Evolutionary conservation across 2,113 vertebrate species (phyloP).

Genomic region (Cottus gobio): DNA sequence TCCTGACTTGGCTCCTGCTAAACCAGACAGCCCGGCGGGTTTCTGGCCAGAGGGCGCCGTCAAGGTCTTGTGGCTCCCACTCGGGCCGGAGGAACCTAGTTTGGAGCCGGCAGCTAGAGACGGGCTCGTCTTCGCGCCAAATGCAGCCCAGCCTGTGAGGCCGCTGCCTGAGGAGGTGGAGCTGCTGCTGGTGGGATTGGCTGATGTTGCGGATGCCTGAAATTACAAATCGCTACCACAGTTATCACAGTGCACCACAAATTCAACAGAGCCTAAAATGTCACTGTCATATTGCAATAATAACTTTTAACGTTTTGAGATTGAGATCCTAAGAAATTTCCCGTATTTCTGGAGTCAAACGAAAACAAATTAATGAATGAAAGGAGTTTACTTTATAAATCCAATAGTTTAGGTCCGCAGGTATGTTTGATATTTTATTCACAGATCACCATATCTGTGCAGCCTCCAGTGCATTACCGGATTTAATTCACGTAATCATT

Average conservation of each 20-base stretch:
- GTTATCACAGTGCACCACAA: not conserved
- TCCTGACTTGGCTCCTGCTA: constrained; percentile 87
- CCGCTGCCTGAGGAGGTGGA: constrained; percentile 90
- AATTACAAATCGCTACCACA: not conserved
- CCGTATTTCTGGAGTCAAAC: not conserved
- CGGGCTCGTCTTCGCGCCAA: constrained; percentile 92
- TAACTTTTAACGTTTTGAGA: not conserved
- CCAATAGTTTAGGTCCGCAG: not conserved
- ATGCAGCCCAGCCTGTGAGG: constrained; percentile 97
- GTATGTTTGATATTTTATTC: not conserved
- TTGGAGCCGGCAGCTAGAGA: constrained; percentile 88
- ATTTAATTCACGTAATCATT: not conserved
- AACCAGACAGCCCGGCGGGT: constrained; percentile 89
- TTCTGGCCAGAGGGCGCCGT: constrained; percentile 87
- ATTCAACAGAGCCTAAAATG: not conserved
- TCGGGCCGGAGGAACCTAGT: constrained; percentile 85
- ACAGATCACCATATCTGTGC: not conserved
- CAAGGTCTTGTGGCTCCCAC: constrained; percentile 84
- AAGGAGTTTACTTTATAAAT: not conserved
- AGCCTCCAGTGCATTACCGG: too few relatives aligned
- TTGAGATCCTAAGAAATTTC: not conserved
- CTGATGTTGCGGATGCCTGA: constrained; percentile 87
- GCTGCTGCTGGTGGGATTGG: constrained; percentile 85
- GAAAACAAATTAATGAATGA: not conserved
- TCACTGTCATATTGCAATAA: not conserved